A percentile compares a stretch with the other conserved stretches of the same genome.
phyloP scores from a whole-genome alignment of 2,113 vertebrate species.

The Protobothrops flavoviridis region DNA sequence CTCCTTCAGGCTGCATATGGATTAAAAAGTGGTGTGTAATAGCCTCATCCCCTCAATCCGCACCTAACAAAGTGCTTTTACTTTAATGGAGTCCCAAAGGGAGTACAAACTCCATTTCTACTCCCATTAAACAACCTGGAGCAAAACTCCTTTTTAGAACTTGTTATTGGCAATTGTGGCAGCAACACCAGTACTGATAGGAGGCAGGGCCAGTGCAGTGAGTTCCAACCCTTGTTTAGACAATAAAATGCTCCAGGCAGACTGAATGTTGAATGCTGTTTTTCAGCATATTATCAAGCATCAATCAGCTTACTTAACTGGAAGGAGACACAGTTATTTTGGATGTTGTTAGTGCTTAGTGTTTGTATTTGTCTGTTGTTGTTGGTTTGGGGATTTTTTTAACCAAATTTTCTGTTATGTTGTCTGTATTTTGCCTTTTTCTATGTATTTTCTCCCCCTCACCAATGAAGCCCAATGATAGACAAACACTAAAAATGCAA shows the following conservation, averaged over 20 bases:
- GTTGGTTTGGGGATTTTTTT: slow-evolving; percentile 12
- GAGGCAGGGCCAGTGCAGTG: neutral
- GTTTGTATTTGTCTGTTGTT: slow-evolving; percentile 33
- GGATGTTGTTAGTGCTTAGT: slow-evolving; percentile 3
- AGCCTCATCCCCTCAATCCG: neutral
- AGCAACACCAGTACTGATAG: neutral
- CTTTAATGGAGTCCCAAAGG: neutral
- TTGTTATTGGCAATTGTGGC: neutral
- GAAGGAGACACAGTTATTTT: fast-evolving
- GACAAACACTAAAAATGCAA: neutral
- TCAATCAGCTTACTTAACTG: neutral
- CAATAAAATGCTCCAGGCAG: neutral
- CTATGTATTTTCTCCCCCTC: neutral
- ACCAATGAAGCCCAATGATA: fast-evolving
- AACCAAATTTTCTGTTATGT: neutral
- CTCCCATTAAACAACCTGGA: neutral
- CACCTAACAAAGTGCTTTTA: neutral
- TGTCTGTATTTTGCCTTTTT: slow-evolving; percentile 10
- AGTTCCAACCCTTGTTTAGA: neutral
- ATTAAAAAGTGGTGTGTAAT: neutral
- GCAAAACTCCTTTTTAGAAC: neutral
- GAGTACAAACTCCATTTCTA: neutral
- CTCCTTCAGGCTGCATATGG: neutral
- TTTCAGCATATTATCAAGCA: neutral
- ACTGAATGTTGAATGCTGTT: neutral